Base-by-base conservation (phyloP, 2,797 vertebrate genomes). In the Rhinoraja longicauda region DNA sequence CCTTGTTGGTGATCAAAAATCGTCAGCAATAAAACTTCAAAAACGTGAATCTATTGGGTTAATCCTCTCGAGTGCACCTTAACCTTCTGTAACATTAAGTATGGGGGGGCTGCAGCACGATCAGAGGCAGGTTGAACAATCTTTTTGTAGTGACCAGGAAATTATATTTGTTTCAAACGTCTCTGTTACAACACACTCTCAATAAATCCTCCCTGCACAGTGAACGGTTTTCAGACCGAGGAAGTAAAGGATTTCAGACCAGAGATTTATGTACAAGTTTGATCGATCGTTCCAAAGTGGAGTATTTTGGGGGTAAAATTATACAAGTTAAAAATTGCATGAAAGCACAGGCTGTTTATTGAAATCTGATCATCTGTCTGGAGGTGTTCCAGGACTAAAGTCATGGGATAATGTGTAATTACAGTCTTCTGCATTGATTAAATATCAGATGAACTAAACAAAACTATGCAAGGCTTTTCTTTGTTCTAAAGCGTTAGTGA, bases 161-260 rank as follows among this genome's bases (percentile, higher is more conserved):
- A 73, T 75, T 57, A 73, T 75, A 92, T 75, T 73, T 53, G 67
- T 39, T 73, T 91, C 72, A 73, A 91, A 91, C n/a, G 36, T 73
- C 70, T 91, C n/a, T 29, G 26, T 92, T 92, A 92, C 90, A 10
- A 5, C 24, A 6, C 45, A 53, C 70, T 73, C 45, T 70, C 70
- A 92, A 92, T 92, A 75, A 92, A 92, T 92, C 90, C 45, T 70
- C 67, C 90, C 2, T 26, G 39, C 45, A 67, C 90, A 57, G 90
- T 29, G 26, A 29, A 73, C 90, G 7, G 90, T 92, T 92, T 92
- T 53, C 70, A 92, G 75, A 92, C 26, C 24, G 29, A 92, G 90
- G 90, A 75, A 53, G 36, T 70, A 92, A 73, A 75, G 70, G 39
- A 53, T 75, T 92, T 92, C 72, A 75, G 73, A 73, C 10, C 8